A percentile compares a stretch with the other conserved stretches of the same genome.
These are phyloP conservation scores for Drosophila aldrichi DNA, from an alignment of 2,888 invertebrate genomes.

Conservation along the genomic window DNA sequence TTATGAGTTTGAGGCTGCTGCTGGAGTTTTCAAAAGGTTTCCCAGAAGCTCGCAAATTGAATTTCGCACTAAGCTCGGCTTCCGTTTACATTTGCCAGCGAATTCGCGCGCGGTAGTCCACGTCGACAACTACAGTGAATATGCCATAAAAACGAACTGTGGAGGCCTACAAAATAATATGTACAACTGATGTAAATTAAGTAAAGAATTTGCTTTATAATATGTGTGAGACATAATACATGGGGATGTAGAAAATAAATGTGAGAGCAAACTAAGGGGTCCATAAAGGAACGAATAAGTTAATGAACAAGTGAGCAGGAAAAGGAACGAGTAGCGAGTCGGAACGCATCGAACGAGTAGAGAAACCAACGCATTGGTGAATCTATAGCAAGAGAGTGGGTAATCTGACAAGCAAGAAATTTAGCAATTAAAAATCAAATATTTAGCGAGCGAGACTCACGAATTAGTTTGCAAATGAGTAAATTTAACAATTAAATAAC, in stretches of 20 bases:
- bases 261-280: neutral
- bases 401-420: too few relatives aligned
- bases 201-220: neutral
- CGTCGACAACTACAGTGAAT: constrained; percentile 48
- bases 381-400: too few relatives aligned
- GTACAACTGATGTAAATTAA: neutral
- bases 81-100: constrained; percentile 58
- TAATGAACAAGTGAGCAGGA: neutral
- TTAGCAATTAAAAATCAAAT: neutral
- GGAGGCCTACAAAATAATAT: neutral
- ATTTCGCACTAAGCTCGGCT: constrained; percentile 76
- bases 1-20: constrained; percentile 36
- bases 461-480: neutral
- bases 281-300: neutral
- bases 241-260: neutral
- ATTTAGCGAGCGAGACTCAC: neutral
- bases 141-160: constrained; percentile 28
- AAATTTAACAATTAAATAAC: neutral
- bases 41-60: constrained; percentile 60
- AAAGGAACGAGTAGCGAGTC: neutral
- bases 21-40: constrained; percentile 44
- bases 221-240: too few relatives aligned
- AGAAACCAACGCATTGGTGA: too few relatives aligned
- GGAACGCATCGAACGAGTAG: too few relatives aligned
- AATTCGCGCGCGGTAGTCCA: constrained; percentile 35